Percentiles rank a stretch among this genome's conserved stretches.
Conservation (phyloP, 1,140 invertebrate genomes). For the Antheraea mylitta region DNA sequence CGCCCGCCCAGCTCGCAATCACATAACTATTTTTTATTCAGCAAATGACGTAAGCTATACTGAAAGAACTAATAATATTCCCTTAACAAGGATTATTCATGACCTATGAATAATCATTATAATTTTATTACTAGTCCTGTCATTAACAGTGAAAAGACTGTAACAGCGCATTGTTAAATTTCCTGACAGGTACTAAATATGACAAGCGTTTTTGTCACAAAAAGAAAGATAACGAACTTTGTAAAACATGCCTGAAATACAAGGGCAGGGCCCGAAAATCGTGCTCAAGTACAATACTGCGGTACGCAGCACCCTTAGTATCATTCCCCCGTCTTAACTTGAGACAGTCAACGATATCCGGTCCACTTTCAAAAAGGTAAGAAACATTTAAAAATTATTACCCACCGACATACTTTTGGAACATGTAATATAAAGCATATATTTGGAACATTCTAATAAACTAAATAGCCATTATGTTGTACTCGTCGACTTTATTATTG, state of each 20-base stretch:
- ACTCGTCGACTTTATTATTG: neutral
- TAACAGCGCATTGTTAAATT: no score
- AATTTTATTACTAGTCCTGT: no score
- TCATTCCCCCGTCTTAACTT: neutral
- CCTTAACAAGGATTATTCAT: no score
- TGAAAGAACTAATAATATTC: no score
- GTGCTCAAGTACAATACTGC: conserved; percentile 51
- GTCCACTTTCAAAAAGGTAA: neutral
- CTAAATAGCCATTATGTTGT: neutral
- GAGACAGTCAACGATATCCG: neutral
- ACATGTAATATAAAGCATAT: no score
- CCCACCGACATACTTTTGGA: no score
- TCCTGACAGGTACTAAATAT: no score
- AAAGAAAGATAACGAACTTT: neutral
- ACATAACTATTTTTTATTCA: conserved; percentile 19
- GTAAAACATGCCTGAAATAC: neutral
- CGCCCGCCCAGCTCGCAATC: conserved; percentile 57
- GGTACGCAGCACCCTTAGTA: neutral
- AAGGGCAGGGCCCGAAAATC: conserved; percentile 32
- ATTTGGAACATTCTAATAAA: neutral
- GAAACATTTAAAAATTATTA: no score
- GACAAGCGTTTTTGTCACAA: no score
- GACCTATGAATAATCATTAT: no score
- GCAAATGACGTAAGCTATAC: neutral
- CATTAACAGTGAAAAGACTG: no score